phyloP scores from a whole-genome alignment of 2,113 vertebrate species.

The Acanthisitta chloris region DNA sequence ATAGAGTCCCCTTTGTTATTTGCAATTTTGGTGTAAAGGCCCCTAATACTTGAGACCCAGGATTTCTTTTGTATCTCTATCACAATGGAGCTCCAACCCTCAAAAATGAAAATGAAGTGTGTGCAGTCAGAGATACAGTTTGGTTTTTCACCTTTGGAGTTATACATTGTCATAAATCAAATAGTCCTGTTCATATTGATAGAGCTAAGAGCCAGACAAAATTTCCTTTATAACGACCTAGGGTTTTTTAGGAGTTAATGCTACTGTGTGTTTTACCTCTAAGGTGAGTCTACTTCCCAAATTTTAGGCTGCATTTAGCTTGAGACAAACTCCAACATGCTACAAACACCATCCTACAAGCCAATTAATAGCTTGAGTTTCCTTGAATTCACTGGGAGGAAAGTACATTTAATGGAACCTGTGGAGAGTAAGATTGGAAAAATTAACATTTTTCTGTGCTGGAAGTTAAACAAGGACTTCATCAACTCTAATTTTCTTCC shows the following conservation, averaged over 20 bases:
- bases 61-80: neutral
- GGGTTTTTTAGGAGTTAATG: neutral
- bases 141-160: neutral
- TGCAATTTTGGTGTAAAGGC: neutral
- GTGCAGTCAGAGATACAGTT: neutral
- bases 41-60: neutral
- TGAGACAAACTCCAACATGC: neutral
- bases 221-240: neutral
- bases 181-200: rapidly evolving
- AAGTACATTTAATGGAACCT: neutral
- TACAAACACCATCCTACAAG: neutral
- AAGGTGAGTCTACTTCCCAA: neutral
- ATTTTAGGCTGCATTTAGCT: neutral
- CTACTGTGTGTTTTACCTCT: neutral
- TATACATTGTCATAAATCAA: neutral
- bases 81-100: neutral
- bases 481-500: neutral
- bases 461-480: neutral
- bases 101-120: neutral
- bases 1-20: neutral
- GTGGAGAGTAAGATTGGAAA: neutral
- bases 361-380: neutral
- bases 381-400: neutral
- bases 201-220: neutral
- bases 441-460: neutral